A percentile compares a stretch with the other conserved stretches of the same genome.
Evolutionary conservation across 2,888 invertebrate species (phyloP).

Genomic region (Polydrusus tereticollis): DNA sequence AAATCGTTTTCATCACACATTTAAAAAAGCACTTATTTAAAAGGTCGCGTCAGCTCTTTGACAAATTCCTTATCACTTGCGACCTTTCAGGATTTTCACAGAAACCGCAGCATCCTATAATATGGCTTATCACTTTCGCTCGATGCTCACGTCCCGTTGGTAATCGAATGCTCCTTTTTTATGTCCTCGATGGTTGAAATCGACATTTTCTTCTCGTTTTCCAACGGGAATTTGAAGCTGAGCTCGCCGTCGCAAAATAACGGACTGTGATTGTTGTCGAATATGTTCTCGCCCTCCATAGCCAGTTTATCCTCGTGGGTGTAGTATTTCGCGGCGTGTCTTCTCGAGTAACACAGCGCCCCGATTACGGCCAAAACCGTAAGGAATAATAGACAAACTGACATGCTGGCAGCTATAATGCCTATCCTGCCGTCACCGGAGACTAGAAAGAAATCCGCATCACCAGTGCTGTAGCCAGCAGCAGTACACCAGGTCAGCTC

Average conservation of each 20-base stretch:
- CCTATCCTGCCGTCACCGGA: conserved; percentile 72
- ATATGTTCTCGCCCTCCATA: conserved; percentile 66
- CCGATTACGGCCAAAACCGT: conserved; percentile 66
- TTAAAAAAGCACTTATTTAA: conserved; percentile 10
- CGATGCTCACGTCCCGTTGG: conserved; percentile 36
- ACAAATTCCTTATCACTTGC: not conserved
- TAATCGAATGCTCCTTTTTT: conserved; percentile 63
- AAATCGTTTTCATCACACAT: conserved; percentile 21
- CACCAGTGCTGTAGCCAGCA: conserved; percentile 70
- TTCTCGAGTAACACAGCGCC: conserved; percentile 76
- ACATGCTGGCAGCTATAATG: conserved; percentile 71
- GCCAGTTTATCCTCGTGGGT: conserved; percentile 80
- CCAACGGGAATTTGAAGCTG: conserved; percentile 72
- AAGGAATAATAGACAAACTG: conserved; percentile 70
- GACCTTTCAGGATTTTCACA: not conserved
- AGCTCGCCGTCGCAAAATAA: conserved; percentile 69
- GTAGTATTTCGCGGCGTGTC: conserved; percentile 83
- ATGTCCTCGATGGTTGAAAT: conserved; percentile 67
- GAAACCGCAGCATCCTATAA: not conserved
- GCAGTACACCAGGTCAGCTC: conserved; percentile 70
- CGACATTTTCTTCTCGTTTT: conserved; percentile 64
- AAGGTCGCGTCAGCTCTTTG: not conserved
- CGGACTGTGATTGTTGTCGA: conserved; percentile 66
- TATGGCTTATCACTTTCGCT: not conserved
- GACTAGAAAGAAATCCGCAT: conserved; percentile 65